Evolutionary conservation across 2,797 vertebrate species (phyloP).

Genomic region (Lycodopsis pacificus): DNA sequence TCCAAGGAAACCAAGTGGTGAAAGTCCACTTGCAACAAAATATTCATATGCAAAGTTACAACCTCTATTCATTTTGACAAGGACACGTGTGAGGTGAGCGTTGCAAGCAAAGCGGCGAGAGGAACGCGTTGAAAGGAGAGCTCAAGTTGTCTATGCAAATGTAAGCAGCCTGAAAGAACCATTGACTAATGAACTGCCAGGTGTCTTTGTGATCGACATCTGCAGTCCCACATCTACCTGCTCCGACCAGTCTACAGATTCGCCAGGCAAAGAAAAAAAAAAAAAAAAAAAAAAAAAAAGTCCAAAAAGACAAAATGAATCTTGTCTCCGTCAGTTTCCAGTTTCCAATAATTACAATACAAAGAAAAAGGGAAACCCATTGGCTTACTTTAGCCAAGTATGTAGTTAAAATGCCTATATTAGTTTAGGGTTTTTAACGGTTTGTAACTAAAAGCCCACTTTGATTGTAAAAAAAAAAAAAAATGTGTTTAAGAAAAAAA

Average conservation of each 20-base stretch:
- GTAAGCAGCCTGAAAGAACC: constrained; percentile 50
- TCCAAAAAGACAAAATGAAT: constrained; percentile 16
- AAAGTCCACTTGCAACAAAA: constrained; percentile 37
- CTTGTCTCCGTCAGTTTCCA: constrained; percentile 2
- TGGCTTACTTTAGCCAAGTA: neutral
- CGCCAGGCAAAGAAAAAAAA: constrained; percentile 14
- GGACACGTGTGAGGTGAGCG: constrained; percentile 51
- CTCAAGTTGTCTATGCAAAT: constrained; percentile 71
- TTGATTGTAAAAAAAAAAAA: neutral
- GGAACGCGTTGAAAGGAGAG: constrained; percentile 48
- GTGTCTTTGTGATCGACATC: constrained; percentile 63
- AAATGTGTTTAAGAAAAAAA: neutral
- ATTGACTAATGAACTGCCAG: constrained; percentile 72
- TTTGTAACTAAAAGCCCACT: neutral
- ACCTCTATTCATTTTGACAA: constrained; percentile 50
- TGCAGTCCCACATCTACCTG: constrained; percentile 35
- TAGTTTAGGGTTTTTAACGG: neutral
- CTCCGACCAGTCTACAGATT: constrained; percentile 24
- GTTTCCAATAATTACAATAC: constrained; percentile 25
- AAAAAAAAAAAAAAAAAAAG: constrained; percentile 22
- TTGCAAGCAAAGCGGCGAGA: constrained; percentile 41
- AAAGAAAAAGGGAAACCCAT: neutral
- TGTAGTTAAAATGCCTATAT: neutral
- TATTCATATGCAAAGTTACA: constrained; percentile 45
- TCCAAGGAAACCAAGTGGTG: constrained; percentile 30